Conservation (phyloP, 2,113 vertebrate species). For the Picathartes gymnocephalus region DNA sequence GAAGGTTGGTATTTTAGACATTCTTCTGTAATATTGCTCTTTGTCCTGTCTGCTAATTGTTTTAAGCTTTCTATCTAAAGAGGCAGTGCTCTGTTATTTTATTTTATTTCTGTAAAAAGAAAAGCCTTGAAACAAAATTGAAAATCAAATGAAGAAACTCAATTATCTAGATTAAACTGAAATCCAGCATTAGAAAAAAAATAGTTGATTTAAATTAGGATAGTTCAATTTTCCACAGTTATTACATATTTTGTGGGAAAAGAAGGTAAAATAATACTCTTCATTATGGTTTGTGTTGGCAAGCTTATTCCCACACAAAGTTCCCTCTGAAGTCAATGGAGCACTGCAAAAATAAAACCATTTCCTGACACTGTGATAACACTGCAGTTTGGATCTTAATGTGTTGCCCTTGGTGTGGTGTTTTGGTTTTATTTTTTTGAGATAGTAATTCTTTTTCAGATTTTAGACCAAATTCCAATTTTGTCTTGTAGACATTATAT, state of each 20-base stretch:
- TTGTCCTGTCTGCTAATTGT: constrained; percentile 38
- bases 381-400: neutral
- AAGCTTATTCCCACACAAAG: neutral
- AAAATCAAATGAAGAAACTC: neutral
- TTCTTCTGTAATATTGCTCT: constrained; percentile 44
- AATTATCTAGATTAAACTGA: neutral
- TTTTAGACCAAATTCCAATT: neutral
- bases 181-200: neutral
- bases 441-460: neutral
- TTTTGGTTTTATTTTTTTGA: neutral
- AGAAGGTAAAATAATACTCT: neutral
- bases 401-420: neutral
- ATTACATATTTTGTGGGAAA: neutral
- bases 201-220: constrained; percentile 20
- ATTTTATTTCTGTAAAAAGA: neutral
- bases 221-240: neutral
- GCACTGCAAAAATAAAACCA: neutral
- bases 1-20: no score
- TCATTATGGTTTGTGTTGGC: neutral
- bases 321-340: neutral
- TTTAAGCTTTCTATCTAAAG: constrained; percentile 27
- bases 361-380: neutral
- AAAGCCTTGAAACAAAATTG: neutral
- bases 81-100: neutral
- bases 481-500: neutral